Percentiles rank a stretch among this genome's conserved stretches.
Evolutionary conservation across 2,113 vertebrate genomes (phyloP).

Genomic region (Salvelinus sp.): DNA sequence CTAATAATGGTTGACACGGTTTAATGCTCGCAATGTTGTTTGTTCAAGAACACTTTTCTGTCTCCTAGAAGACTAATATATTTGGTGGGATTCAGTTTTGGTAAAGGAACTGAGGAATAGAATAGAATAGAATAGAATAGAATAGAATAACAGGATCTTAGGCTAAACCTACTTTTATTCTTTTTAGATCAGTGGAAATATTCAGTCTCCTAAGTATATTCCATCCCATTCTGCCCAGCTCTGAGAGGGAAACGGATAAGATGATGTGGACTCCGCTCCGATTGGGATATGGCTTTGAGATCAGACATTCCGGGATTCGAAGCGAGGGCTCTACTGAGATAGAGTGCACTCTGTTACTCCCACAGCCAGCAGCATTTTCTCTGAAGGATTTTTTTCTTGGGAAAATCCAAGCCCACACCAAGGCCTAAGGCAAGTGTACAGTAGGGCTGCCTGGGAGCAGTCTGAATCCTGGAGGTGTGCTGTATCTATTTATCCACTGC

Average conservation of each 20-base stretch:
- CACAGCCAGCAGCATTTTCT: constrained; percentile 43
- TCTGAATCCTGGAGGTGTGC: constrained; percentile 44
- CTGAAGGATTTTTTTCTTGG: constrained; percentile 7
- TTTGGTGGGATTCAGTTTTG: neutral
- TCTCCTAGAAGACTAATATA: neutral
- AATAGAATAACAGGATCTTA: neutral
- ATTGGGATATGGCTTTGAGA: neutral
- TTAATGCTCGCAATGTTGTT: neutral
- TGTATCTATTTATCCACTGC: constrained; percentile 42
- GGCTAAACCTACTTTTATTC: neutral
- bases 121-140: neutral
- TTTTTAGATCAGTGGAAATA: constrained; percentile 9
- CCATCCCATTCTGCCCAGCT: constrained; percentile 1
- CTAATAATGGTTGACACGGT: constrained; percentile 1
- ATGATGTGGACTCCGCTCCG: neutral
- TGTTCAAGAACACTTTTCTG: neutral
- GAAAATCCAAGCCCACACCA: constrained; percentile 42
- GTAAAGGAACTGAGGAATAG: neutral
- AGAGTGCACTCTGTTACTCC: constrained; percentile 37
- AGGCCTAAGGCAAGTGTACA: constrained; percentile 31
- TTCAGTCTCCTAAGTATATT: constrained; percentile 10
- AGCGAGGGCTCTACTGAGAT: constrained; percentile 34
- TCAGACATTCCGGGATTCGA: constrained; percentile 18
- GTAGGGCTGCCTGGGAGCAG: constrained; percentile 19
- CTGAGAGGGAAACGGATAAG: neutral